Percentiles rank a stretch among this genome's conserved stretches.
Conservation (phyloP, 2,888 invertebrate species). For the Nebria brevicollis region DNA sequence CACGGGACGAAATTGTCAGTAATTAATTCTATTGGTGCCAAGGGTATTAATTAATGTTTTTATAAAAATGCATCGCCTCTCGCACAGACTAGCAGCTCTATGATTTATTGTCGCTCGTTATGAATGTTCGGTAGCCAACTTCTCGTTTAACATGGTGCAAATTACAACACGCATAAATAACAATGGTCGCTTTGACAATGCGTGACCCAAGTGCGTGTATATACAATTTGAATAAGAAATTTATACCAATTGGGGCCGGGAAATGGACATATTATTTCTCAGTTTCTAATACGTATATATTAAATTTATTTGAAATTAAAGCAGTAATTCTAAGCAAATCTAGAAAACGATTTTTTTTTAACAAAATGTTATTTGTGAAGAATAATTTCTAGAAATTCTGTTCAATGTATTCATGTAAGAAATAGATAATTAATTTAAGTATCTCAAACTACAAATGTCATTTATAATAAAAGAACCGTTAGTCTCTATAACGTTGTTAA, state of each 20-base stretch:
- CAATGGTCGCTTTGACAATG: conserved; percentile 17
- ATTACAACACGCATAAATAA: conserved; percentile 23
- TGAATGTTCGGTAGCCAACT: conserved; percentile 34
- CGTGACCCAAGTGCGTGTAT: background rate
- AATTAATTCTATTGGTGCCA: conserved; percentile 37
- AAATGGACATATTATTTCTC: too few relatives aligned
- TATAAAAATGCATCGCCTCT: conserved; percentile 32
- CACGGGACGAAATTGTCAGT: conserved; percentile 31
- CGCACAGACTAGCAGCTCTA: conserved; percentile 1
- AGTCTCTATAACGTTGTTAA: background rate
- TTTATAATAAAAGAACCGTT: background rate
- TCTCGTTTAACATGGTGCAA: conserved; percentile 27
- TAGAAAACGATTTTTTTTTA: too few relatives aligned
- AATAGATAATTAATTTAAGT: background rate
- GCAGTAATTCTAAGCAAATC: too few relatives aligned
- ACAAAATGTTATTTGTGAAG: too few relatives aligned
- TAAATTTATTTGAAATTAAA: too few relatives aligned
- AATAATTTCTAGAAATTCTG: too few relatives aligned
- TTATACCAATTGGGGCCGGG: too few relatives aligned
- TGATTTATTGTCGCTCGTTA: conserved; percentile 39
- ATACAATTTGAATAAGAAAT: too few relatives aligned
- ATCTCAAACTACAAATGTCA: background rate
- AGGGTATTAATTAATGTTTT: conserved; percentile 42
- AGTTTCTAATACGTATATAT: too few relatives aligned
- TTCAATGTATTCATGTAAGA: background rate